Evolutionary conservation across 2,113 vertebrate genomes (phyloP).

Genomic region (Catharus minimus): DNA sequence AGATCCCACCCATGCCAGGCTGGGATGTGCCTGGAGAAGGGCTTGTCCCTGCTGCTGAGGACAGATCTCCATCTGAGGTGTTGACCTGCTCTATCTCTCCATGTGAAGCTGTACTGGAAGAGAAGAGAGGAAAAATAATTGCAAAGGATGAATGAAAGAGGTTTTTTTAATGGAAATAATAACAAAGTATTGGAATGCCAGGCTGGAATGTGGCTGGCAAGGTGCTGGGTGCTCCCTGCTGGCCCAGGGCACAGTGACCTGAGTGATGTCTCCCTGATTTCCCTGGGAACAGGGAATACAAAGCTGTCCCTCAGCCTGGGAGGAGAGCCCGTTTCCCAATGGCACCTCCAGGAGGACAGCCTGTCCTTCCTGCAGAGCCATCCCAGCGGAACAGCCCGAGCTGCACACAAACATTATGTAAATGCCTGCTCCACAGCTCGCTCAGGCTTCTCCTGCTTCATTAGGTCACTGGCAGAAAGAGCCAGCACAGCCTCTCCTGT

Average conservation of each 20-base stretch:
- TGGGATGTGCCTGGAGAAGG: background rate
- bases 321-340: constrained; percentile 1
- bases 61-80: too few species aligned
- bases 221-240: background rate
- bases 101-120: too few species aligned
- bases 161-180: too few species aligned
- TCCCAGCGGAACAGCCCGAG: background rate
- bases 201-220: background rate
- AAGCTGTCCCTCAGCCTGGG: background rate
- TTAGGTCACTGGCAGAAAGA: background rate
- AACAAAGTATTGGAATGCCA: background rate
- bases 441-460: background rate
- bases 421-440: background rate
- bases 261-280: background rate
- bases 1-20: background rate
- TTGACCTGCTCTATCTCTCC: too few species aligned
- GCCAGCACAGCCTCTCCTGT: background rate
- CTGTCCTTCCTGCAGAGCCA: constrained; percentile 35
- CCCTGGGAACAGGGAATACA: background rate
- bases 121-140: too few species aligned
- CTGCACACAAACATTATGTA: constrained; percentile 52
- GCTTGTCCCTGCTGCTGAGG: too few species aligned
- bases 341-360: constrained; percentile 23
- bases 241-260: background rate
- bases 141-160: too few species aligned